Conservation (phyloP, 1,140 invertebrate genomes). For the Phymorhynchus buccinoides region DNA sequence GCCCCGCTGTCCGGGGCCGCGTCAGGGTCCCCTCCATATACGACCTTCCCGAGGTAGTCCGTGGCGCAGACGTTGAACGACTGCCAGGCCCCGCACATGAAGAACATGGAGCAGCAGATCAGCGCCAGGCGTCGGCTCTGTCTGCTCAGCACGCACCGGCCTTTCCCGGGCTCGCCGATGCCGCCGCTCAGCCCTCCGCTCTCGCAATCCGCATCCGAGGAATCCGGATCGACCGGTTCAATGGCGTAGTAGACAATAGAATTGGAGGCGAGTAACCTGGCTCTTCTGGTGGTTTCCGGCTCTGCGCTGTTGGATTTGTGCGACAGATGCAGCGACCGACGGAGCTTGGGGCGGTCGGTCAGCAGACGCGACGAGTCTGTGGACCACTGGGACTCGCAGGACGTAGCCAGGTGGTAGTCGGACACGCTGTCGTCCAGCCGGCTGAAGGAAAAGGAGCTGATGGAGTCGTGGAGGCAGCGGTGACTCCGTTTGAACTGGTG, state of each 20-base stretch:
- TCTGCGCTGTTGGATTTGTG: neutral
- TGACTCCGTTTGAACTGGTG: neutral
- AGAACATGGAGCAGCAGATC: neutral
- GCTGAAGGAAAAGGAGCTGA: neutral
- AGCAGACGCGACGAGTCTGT: neutral
- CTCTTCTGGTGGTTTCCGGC: neutral
- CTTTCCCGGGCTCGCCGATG: neutral
- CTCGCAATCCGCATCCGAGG: neutral
- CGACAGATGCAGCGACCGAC: neutral
- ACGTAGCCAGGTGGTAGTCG: neutral
- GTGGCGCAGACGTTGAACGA: conserved; percentile 8
- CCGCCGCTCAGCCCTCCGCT: neutral
- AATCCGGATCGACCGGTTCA: neutral
- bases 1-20: neutral
- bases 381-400: neutral
- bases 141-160: neutral
- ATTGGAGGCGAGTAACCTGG: neutral
- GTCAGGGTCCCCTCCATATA: conserved; percentile 24
- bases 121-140: neutral
- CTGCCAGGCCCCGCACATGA: neutral
- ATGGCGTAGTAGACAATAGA: neutral
- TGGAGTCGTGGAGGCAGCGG: neutral
- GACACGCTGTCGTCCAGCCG: neutral
- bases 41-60: conserved; percentile 32
- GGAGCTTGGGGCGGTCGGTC: neutral